Conservation (phyloP, 2,113 vertebrate genomes). For the Apteryx mantelli region DNA sequence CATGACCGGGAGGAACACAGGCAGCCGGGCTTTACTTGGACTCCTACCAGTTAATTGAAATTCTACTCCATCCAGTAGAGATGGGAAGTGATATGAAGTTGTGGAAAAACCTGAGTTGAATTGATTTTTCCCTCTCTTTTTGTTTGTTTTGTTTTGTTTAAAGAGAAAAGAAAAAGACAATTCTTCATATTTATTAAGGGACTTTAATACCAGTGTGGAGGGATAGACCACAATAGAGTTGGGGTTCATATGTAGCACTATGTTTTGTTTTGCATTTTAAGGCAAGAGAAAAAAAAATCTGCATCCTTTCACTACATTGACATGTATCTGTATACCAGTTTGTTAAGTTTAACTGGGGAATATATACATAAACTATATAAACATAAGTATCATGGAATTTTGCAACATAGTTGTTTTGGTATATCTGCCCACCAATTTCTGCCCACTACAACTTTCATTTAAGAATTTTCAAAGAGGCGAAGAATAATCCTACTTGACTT, state of each 20-base stretch:
- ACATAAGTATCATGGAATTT: neutral
- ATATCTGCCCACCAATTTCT: neutral
- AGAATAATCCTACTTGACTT: neutral
- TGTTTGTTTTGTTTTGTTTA: neutral
- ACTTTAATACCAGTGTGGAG: neutral
- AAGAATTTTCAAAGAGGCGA: neutral
- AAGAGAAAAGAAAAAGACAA: slow-evolving; percentile 37
- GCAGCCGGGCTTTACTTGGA: slow-evolving; percentile 59
- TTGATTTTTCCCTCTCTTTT: slow-evolving; percentile 38
- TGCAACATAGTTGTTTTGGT: neutral
- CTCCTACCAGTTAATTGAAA: slow-evolving; percentile 74
- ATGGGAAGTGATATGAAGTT: slow-evolving; percentile 74
- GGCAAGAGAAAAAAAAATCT: neutral
- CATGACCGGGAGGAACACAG: slow-evolving; percentile 72
- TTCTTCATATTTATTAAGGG: slow-evolving; percentile 48
- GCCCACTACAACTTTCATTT: neutral
- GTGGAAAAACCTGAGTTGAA: slow-evolving; percentile 68
- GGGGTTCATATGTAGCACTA: neutral
- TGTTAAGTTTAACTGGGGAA: neutral
- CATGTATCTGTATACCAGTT: neutral
- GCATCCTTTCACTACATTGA: neutral
- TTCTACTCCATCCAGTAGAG: slow-evolving; percentile 68
- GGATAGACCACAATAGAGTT: neutral
- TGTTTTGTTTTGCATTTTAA: neutral
- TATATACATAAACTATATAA: neutral